Percentiles rank a stretch among this genome's conserved stretches.
These are phyloP conservation scores for Phalacrocorax carbo DNA, from an alignment of 2,113 vertebrate genomes.

Conservation along the genomic window DNA sequence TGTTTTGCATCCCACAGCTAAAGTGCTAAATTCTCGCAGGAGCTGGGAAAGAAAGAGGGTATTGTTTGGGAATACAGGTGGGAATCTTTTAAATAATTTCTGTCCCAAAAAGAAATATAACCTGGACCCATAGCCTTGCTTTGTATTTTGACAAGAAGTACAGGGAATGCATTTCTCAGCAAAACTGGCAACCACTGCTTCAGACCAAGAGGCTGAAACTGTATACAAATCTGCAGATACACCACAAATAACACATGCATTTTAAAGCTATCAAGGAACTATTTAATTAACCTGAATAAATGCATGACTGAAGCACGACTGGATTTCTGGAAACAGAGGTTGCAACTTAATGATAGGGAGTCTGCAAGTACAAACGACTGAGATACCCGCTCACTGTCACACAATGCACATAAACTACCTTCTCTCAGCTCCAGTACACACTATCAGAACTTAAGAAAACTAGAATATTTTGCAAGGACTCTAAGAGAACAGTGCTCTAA, in stretches of 20 bases:
- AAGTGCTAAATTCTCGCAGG: neutral
- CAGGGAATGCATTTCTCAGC: neutral
- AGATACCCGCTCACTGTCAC: neutral
- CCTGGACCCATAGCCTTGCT: neutral
- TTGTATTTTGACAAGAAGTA: neutral
- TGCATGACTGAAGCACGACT: neutral
- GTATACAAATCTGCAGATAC: neutral
- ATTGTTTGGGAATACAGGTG: neutral
- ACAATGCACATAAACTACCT: fast-evolving
- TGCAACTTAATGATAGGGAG: neutral
- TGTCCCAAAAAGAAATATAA: neutral
- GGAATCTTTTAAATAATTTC: neutral
- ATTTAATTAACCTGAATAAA: neutral
- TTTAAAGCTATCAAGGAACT: neutral
- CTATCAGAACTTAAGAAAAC: neutral
- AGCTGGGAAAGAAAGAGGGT: neutral
- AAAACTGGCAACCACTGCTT: neutral
- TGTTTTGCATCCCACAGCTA: neutral
- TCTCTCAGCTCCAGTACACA: neutral
- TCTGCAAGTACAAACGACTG: neutral
- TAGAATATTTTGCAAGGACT: neutral
- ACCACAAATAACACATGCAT: neutral
- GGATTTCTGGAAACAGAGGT: neutral
- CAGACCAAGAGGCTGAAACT: neutral
- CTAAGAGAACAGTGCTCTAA: neutral